These are phyloP conservation scores for Torymus tubicola DNA, from an alignment of 2,888 invertebrate genomes.

Conservation along the genomic window DNA sequence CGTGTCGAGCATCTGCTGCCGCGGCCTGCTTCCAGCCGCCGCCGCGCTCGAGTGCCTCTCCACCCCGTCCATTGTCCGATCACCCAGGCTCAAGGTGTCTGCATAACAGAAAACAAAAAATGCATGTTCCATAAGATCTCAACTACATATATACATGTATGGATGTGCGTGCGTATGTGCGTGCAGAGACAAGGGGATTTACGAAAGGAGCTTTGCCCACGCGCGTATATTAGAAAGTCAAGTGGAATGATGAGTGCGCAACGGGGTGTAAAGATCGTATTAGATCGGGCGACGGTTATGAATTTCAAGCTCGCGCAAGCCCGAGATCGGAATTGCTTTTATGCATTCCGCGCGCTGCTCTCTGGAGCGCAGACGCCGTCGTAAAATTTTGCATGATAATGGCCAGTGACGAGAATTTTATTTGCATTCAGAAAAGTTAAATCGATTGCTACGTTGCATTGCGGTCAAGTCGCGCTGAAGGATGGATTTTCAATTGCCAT, in stretches of 20 bases:
- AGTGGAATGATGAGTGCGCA: neutral
- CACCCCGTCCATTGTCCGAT: slow-evolving; percentile 70
- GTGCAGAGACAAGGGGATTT: too few relatives aligned
- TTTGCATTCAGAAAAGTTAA: too few relatives aligned
- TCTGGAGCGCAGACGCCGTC: too few relatives aligned
- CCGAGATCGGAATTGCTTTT: neutral
- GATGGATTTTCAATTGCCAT: too few relatives aligned
- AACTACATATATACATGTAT: too few relatives aligned
- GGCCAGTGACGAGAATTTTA: neutral
- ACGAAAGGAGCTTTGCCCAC: too few relatives aligned
- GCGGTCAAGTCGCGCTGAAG: too few relatives aligned
- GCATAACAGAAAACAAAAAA: slow-evolving; percentile 32
- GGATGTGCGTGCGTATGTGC: too few relatives aligned
- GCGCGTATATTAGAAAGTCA: neutral
- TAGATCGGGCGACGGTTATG: neutral
- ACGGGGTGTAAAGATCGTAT: neutral
- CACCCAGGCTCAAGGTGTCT: slow-evolving; percentile 74
- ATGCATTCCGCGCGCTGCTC: neutral
- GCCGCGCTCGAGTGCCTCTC: slow-evolving; percentile 69
- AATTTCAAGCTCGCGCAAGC: slow-evolving; percentile 23
- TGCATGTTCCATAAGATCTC: neutral
- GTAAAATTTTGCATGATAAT: too few relatives aligned
- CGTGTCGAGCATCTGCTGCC: slow-evolving; percentile 72
- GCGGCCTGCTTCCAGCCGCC: slow-evolving; percentile 63
- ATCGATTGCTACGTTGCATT: too few relatives aligned